Conservation (phyloP, 2,797 vertebrate species). For the Amblyraja radiata region DNA sequence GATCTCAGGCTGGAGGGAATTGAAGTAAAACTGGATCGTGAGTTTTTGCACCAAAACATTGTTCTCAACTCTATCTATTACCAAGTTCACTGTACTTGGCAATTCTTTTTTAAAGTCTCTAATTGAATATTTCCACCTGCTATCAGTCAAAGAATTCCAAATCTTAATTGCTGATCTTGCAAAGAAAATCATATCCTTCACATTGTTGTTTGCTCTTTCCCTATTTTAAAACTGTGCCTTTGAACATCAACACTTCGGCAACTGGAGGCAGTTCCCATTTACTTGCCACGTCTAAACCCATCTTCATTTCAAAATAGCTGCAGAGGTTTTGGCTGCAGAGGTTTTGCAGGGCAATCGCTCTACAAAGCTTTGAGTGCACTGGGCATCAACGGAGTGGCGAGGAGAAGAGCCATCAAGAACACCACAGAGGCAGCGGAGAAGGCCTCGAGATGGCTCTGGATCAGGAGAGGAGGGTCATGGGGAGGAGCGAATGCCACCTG, state of each 20-base stretch:
- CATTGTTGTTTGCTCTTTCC: not conserved
- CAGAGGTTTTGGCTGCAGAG: too few relatives aligned
- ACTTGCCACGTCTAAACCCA: not conserved
- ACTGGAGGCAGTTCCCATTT: not conserved
- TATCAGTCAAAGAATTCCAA: not conserved
- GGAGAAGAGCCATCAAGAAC: too few relatives aligned
- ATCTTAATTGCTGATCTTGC: not conserved
- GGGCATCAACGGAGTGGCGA: too few relatives aligned
- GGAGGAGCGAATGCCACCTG: too few relatives aligned
- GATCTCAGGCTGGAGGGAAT: not conserved
- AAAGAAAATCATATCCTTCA: not conserved
- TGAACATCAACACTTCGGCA: not conserved
- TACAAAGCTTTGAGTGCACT: too few relatives aligned
- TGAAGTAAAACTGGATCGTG: not conserved
- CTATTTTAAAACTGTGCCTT: not conserved
- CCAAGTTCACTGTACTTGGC: not conserved
- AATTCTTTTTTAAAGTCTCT: not conserved
- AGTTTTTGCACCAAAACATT: constrained; percentile 9
- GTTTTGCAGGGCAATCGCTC: too few relatives aligned
- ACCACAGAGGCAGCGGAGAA: too few relatives aligned
- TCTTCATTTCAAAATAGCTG: not conserved
- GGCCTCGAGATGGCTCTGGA: too few relatives aligned
- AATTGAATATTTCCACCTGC: not conserved
- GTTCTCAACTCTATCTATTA: not conserved
- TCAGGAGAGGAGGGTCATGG: too few relatives aligned